Base-by-base conservation (phyloP, 2,888 invertebrate genomes). In the Drosophila hamatofila region DNA sequence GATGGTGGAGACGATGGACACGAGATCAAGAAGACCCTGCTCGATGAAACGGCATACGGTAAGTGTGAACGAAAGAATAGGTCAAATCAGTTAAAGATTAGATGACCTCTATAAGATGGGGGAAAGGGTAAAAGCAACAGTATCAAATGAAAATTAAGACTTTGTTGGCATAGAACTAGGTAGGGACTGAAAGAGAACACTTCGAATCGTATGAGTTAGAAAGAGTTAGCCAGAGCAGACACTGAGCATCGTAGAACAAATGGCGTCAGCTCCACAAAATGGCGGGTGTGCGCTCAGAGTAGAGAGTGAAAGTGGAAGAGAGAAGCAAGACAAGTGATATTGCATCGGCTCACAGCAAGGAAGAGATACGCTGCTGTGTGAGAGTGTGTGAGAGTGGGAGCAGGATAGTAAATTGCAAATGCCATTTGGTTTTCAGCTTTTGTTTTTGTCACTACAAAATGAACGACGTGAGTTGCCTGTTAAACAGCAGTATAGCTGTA, bases 41-140 rank as follows among this genome's bases (percentile, higher is more conserved):
- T 97, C 92, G 97, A 97, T 93, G 97, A 96, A 92, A 96, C 96
- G 81, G 95, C 96, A 88, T 96, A 96, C 91, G 96, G 96, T 96
- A 93, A 95, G 95, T 94, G 27, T 6, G 16, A 16, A 7, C 6
- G 37, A 37, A 8, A n/a, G 3, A 16, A 37, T 16, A 8, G 37
- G 2, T 2, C 0, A 25, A 27, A 3, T 30, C 11, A 30, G 9
- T 30, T 3, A 30, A 3, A 1, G 2, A 0, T 0, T 9, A 25
- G 14, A 2, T 25, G 8, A n/a, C 8, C 9, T 0, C n/a, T 1
- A 48, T n/a, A n/a, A 27, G n/a, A 2, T 11, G 12, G 21, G 35
- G 6, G 1, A 14, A 42, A 1, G 14, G 2, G 6, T 3, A 23
- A 6, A 23, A 23, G 44, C 8, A 46, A 46, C 3, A 12, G 5